Evolutionary conservation across 2,888 invertebrate genomes (phyloP), one percentile per base, ranked within the genome.

Genomic region (Corbicula japonica): DNA sequence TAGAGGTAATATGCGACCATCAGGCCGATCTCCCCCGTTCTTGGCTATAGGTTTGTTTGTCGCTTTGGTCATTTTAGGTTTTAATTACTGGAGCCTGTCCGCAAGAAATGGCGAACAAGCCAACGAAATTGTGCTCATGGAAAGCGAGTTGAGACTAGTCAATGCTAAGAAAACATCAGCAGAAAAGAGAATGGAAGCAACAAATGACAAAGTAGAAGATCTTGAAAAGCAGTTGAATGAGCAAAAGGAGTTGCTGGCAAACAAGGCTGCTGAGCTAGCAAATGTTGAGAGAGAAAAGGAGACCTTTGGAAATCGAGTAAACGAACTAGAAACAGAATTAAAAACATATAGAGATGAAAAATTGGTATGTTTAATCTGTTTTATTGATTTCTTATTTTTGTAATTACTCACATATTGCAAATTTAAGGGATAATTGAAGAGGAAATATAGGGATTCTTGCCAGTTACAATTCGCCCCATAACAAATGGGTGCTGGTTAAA

Each of bases 51-150:
- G 89, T n/a, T 74, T 90, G 10, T 70, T 84, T 35, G 87, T 90
- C 23, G 88, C 86, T 1, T 52, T 90, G 48, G 83, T 83, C 26
- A 88, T 90, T 32, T 72, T 89, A 23, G 89, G 85, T 5, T 87
- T 87, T 32, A 90, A 90, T 62, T 90, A 90, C 79, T 90, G 89
- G 89, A 89, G 73, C 61, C 62, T 90, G 32, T 88, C 88, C 0
- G 85, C 87, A 6, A 73, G 77, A 48, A 89, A 90, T 75, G 80
- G 80, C 23, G 83, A 83, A 73, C 80, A 78, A 35, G 65, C 68
- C n/a, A 80, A 80, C 61, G 80, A 83, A 73, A 77, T 83, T 66
- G 26, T 70, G 1, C 58, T 83, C 23, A 58, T 83, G 68, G 78
- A 80, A 30, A 78, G 80, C 26, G 81, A 89, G 38, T 60, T 89